Evolutionary conservation across 2,888 invertebrate species (phyloP).

Genomic region (Helobdella robusta): DNA sequence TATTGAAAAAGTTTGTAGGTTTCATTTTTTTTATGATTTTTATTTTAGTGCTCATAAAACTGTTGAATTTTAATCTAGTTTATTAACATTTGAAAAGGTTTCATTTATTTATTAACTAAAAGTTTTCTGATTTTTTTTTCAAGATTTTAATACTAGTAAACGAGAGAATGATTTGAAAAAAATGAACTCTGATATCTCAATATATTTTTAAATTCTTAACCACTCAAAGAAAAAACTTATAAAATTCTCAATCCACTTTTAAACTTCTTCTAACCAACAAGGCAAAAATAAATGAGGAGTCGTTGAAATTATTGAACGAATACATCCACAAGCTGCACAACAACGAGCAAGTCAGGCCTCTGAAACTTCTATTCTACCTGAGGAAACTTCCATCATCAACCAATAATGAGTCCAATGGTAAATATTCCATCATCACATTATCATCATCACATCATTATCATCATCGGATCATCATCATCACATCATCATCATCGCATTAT

Average conservation of each 20-base stretch:
- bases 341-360: slow-evolving; percentile 56
- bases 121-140: background rate
- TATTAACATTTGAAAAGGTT: too few species aligned
- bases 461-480: too few species aligned
- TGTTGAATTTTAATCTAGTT: too few species aligned
- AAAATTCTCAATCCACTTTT: too few species aligned
- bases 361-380: slow-evolving; percentile 70
- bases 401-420: background rate
- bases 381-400: slow-evolving; percentile 50
- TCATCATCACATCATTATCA: too few species aligned
- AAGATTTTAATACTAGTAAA: background rate
- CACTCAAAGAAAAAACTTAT: slow-evolving; percentile 39
- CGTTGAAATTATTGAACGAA: slow-evolving; percentile 74
- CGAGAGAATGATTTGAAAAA: background rate
- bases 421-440: background rate
- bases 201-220: background rate
- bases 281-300: slow-evolving; percentile 73
- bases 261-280: too few species aligned
- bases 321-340: slow-evolving; percentile 65
- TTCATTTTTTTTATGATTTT: too few species aligned
- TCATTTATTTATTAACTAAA: slow-evolving; percentile 23
- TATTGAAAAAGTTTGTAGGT: slow-evolving; percentile 71
- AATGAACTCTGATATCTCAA: background rate
- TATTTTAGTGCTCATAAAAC: too few species aligned
- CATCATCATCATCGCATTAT: too few species aligned